Evolutionary conservation across 2,113 vertebrate genomes (phyloP).

Genomic region (Strix uralensis): DNA sequence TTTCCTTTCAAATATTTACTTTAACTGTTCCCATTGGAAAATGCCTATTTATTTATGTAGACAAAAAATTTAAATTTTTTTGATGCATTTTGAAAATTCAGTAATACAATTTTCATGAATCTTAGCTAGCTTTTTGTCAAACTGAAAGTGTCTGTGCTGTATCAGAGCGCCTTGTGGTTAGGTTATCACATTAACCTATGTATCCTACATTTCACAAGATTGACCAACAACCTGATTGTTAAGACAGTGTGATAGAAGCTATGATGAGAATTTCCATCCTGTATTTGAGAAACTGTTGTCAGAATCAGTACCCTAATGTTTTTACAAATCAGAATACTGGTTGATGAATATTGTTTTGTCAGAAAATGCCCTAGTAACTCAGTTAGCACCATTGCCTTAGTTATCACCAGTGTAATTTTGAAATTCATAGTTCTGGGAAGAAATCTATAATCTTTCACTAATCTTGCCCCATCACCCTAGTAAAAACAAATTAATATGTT

Average conservation of each 20-base stretch:
- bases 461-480: neutral
- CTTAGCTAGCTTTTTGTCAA: neutral
- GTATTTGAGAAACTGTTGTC: neutral
- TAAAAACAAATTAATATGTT: neutral
- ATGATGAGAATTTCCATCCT: neutral
- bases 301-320: neutral
- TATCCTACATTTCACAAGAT: neutral
- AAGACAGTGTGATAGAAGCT: neutral
- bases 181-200: neutral
- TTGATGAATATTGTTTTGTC: neutral
- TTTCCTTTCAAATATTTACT: neutral
- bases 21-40: neutral
- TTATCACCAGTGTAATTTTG: neutral
- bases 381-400: neutral
- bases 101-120: neutral
- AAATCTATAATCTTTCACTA: neutral
- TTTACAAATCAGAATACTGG: neutral
- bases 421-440: neutral
- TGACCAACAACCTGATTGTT: neutral
- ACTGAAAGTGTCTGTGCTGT: neutral
- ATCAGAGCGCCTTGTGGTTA: neutral
- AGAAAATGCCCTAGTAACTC: neutral
- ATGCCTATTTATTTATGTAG: neutral
- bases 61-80: neutral
- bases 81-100: neutral